Conservation (phyloP, 2,888 invertebrate genomes). For the Sphaeridia pumilis region DNA sequence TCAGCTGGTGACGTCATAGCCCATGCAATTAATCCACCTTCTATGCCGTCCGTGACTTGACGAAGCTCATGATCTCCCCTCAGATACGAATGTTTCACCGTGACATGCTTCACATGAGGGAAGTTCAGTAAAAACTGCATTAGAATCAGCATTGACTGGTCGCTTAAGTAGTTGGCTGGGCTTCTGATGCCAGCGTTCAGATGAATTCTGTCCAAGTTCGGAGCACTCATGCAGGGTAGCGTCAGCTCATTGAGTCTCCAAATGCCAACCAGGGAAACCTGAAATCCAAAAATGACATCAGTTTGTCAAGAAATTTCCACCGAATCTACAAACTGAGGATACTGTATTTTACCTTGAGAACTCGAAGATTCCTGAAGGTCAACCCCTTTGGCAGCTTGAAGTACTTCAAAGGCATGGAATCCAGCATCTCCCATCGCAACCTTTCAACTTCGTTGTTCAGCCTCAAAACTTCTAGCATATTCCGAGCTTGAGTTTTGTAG, state of each 20-base stretch:
- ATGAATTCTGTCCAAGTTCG: not conserved
- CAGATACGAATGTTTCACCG: not conserved
- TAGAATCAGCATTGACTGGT: not conserved
- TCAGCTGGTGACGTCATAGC: not conserved
- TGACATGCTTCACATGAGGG: not conserved
- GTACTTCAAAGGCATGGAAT: not conserved
- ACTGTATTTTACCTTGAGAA: too few species aligned
- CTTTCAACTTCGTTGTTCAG: not conserved
- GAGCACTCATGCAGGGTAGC: not conserved
- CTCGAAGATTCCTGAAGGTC: too few species aligned
- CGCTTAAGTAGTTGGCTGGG: not conserved
- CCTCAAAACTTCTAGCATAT: not conserved
- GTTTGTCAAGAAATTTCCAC: not conserved
- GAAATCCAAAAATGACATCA: too few species aligned
- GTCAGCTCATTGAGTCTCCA: not conserved
- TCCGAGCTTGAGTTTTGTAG: too few species aligned
- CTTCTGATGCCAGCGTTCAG: not conserved
- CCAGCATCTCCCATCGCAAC: not conserved
- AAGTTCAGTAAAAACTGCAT: not conserved
- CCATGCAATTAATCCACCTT: too few species aligned
- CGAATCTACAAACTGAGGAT: not conserved
- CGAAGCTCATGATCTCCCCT: too few species aligned
- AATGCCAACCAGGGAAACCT: not conserved
- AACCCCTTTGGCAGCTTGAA: too few species aligned
- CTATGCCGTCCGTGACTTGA: too few species aligned